These are phyloP conservation scores for Leucopsar rothschildi DNA, from an alignment of 2,113 vertebrate species.

Conservation along the genomic window DNA sequence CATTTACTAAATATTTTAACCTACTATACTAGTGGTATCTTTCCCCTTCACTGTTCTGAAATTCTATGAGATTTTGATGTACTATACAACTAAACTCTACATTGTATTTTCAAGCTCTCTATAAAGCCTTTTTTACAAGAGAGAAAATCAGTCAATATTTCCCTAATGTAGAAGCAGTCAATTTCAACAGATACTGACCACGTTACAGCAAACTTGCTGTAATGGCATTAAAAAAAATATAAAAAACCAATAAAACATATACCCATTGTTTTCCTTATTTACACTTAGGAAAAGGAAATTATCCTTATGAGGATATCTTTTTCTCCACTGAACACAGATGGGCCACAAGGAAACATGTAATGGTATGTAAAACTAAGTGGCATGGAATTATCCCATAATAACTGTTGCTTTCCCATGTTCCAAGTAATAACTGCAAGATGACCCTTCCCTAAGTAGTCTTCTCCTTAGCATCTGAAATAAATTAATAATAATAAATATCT, in stretches of 20 bases:
- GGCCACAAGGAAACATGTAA: background rate
- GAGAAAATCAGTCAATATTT: background rate
- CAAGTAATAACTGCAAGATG: background rate
- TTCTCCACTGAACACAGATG: background rate
- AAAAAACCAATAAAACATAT: background rate
- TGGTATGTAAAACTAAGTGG: background rate
- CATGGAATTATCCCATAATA: background rate
- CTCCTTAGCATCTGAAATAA: background rate
- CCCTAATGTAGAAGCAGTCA: background rate
- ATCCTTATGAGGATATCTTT: background rate
- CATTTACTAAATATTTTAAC: background rate
- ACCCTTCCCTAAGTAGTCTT: background rate
- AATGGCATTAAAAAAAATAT: background rate
- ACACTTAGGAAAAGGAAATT: background rate
- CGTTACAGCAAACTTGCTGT: background rate
- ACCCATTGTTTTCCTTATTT: background rate
- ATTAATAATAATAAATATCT: background rate
- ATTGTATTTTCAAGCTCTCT: background rate
- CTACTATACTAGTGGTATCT: background rate
- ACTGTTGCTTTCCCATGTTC: accelerated
- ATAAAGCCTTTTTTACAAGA: background rate
- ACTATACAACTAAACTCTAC: background rate
- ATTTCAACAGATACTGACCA: background rate
- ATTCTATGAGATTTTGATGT: background rate
- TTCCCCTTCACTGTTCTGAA: background rate